Conservation (phyloP, 2,888 invertebrate genomes). For the Clostera curtula region DNA sequence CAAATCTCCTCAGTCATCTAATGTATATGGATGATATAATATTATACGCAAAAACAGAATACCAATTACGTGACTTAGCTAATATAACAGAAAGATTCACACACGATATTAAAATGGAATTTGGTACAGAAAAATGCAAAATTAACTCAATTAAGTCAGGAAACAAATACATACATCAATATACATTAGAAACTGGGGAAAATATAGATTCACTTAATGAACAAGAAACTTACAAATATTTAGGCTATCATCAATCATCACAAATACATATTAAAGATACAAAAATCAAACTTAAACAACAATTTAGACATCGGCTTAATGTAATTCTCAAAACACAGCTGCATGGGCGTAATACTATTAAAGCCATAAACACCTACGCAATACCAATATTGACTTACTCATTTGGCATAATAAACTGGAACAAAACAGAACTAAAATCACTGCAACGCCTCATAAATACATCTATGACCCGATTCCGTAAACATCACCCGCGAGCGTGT, state of each 20-base stretch:
- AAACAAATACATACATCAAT: not conserved
- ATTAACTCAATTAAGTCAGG: conserved; percentile 1
- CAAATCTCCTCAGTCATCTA: conserved; percentile 2
- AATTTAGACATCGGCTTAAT: not conserved
- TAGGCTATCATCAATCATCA: conserved; percentile 2
- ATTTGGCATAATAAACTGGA: conserved; percentile 4
- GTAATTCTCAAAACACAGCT: not conserved
- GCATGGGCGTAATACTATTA: not conserved
- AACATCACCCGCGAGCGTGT: conserved; percentile 3
- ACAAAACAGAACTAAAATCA: conserved; percentile 3
- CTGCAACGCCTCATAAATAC: conserved; percentile 4
- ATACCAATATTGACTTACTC: conserved; percentile 5
- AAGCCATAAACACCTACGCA: conserved; percentile 6
- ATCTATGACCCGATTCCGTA: conserved; percentile 5
- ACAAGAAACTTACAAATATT: conserved; percentile 4
- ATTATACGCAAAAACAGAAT: conserved; percentile 2
- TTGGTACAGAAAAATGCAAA: conserved; percentile 3
- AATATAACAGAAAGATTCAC: conserved; percentile 2
- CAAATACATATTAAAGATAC: conserved; percentile 3
- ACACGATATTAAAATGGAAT: conserved; percentile 2
- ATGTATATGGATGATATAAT: conserved; percentile 7
- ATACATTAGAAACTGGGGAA: not conserved
- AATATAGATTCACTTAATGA: conserved; percentile 1
- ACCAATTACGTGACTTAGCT: conserved; percentile 2
- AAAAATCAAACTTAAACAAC: not conserved